Evolutionary conservation across 1,140 invertebrate species (phyloP).

Genomic region (Periplaneta americana): DNA sequence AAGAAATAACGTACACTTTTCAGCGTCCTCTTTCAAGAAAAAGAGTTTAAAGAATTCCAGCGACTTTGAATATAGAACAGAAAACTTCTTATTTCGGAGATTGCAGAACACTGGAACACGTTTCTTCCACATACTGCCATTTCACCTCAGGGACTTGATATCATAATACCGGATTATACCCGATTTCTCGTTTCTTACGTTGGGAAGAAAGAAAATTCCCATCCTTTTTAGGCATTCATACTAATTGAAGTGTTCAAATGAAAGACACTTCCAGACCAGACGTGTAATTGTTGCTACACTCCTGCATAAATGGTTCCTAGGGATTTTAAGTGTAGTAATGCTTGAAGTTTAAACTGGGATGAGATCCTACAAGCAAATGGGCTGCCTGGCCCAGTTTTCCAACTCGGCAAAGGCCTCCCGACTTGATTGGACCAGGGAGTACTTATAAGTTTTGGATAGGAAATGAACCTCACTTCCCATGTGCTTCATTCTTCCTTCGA

Average conservation of each 20-base stretch:
- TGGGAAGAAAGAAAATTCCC: background rate
- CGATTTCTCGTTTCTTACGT: background rate
- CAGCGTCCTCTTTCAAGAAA: too few species aligned
- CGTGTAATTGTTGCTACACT: background rate
- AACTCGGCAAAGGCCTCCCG: background rate
- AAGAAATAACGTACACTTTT: too few species aligned
- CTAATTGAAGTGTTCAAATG: background rate
- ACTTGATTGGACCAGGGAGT: background rate
- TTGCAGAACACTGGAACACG: too few species aligned
- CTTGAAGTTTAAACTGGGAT: background rate
- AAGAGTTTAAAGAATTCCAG: too few species aligned
- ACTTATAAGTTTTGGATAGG: background rate
- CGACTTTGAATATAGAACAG: too few species aligned
- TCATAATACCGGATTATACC: background rate
- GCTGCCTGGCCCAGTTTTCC: background rate
- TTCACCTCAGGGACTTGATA: too few species aligned
- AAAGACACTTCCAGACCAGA: background rate
- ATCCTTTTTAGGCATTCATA: background rate
- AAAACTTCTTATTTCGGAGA: too few species aligned
- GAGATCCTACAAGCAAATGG: background rate
- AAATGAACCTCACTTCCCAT: background rate
- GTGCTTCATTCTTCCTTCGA: background rate
- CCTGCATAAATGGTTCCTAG: background rate
- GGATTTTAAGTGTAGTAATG: background rate
- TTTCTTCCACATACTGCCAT: too few species aligned